These are phyloP conservation scores for Trichomycterus rosablanca DNA, from an alignment of 2,113 vertebrate genomes.

Conservation along the genomic window DNA sequence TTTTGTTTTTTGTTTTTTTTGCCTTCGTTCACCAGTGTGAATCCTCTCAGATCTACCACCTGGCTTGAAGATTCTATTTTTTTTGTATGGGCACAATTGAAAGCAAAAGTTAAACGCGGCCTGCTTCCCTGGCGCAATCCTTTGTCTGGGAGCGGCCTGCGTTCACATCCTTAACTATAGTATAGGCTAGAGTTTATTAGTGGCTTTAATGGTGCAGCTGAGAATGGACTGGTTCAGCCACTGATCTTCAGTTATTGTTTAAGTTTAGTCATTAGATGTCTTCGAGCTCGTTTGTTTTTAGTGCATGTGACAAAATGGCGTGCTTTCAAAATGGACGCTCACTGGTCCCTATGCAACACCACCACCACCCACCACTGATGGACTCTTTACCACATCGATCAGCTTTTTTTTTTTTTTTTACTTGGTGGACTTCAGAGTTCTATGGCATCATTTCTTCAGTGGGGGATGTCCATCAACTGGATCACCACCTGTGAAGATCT, in stretches of 20 bases:
- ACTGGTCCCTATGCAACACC: slow-evolving; percentile 21
- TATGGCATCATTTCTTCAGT: neutral
- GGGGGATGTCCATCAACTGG: slow-evolving; percentile 17
- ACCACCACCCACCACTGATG: slow-evolving; percentile 8
- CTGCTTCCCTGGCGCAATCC: slow-evolving; percentile 28
- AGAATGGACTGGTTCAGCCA: too few species aligned
- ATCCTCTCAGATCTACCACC: neutral
- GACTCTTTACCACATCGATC: slow-evolving; percentile 17
- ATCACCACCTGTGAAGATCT: slow-evolving; percentile 21
- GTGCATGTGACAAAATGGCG: slow-evolving; percentile 67
- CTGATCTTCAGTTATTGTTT: too few species aligned
- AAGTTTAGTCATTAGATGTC: too few species aligned
- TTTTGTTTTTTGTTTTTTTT: slow-evolving; percentile 4
- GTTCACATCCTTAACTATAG: slow-evolving; percentile 3
- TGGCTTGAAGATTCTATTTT: neutral
- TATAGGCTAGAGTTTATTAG: too few species aligned
- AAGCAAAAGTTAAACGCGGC: neutral
- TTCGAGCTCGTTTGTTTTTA: too few species aligned
- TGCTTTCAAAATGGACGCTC: slow-evolving; percentile 75
- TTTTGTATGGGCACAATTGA: neutral
- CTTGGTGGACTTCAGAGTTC: slow-evolving; percentile 28
- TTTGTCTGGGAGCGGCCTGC: slow-evolving; percentile 61
- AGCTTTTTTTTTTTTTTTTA: neutral
- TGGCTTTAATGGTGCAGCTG: too few species aligned
- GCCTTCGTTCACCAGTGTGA: neutral